A percentile compares a stretch with the other conserved stretches of the same genome.
These are phyloP conservation scores for Shargacucullia verbasci DNA, from an alignment of 2,888 invertebrate genomes.

Conservation along the genomic window DNA sequence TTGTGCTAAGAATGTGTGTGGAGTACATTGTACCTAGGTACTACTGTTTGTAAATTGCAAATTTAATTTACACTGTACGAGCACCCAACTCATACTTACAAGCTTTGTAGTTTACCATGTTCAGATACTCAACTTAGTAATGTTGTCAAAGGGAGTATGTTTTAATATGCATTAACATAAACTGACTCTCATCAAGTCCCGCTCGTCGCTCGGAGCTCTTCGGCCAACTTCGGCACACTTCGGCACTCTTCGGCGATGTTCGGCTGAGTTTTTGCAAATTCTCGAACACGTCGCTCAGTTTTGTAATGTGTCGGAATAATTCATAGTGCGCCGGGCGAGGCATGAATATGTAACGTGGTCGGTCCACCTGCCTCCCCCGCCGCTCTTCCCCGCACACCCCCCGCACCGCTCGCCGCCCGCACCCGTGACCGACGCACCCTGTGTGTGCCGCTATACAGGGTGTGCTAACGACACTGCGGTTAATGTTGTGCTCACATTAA, in stretches of 20 bases:
- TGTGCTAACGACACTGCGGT: constrained; percentile 50
- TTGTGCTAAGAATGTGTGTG: neutral
- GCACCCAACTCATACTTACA: too few relatives aligned
- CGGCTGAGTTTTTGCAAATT: constrained; percentile 48
- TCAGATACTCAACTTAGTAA: neutral
- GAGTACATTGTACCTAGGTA: neutral
- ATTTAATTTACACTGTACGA: neutral
- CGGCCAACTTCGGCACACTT: constrained; percentile 8
- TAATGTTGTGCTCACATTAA: constrained; percentile 51
- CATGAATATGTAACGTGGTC: constrained; percentile 62
- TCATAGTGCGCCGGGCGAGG: constrained; percentile 60
- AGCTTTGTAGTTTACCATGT: neutral
- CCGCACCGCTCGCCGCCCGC: neutral
- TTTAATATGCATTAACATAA: constrained; percentile 42
- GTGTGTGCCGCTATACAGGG: constrained; percentile 17
- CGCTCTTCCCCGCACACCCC: neutral
- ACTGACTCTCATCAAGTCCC: constrained; percentile 6
- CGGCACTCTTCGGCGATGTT: constrained; percentile 33
- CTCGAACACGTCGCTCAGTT: constrained; percentile 56
- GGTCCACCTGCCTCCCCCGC: constrained; percentile 39
- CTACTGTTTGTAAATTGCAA: neutral
- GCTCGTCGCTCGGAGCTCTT: constrained; percentile 5
- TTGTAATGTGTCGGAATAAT: constrained; percentile 69
- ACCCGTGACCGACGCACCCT: constrained; percentile 2
- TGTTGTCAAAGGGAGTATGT: constrained; percentile 18